A percentile compares a stretch with the other conserved stretches of the same genome.
Conservation (phyloP, 64 coral and sea anemone genomes). For the Trachythela sp. region DNA sequence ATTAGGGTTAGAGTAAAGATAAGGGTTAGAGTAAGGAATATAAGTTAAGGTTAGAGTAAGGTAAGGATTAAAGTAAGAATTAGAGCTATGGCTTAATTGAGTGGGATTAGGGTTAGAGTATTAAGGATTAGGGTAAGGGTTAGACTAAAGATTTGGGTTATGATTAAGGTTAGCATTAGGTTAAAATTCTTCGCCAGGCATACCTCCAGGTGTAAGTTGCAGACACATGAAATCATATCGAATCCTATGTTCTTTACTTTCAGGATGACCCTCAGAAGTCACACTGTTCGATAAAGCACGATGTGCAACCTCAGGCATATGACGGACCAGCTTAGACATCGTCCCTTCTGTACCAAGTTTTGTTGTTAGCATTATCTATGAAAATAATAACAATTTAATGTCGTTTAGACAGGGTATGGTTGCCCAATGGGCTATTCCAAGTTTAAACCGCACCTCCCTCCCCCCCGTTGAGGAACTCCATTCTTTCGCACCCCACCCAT, state of each 20-base stretch:
- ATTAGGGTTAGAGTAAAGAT: no score
- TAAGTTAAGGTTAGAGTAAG: not conserved
- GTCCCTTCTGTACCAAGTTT: not conserved
- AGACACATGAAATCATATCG: not conserved
- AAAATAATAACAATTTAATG: not conserved
- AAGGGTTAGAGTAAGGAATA: no score
- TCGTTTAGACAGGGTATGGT: no score
- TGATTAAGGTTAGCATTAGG: no score
- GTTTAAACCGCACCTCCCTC: not conserved
- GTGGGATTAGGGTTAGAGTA: no score
- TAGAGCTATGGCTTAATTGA: no score
- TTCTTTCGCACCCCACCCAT: no score
- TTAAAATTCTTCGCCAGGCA: not conserved
- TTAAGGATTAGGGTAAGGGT: no score
- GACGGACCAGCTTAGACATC: not conserved
- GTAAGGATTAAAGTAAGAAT: no score
- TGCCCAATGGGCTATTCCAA: no score
- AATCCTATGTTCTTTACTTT: not conserved
- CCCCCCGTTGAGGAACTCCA: no score
- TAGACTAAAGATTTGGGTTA: no score
- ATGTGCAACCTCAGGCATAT: constrained; percentile 1
- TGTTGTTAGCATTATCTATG: not conserved
- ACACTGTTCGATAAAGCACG: constrained; percentile 2
- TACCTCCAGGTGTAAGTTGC: not conserved
- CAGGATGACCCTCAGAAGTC: not conserved